Base-by-base conservation (phyloP, 2,113 vertebrate genomes). In the Abramis brama region DNA sequence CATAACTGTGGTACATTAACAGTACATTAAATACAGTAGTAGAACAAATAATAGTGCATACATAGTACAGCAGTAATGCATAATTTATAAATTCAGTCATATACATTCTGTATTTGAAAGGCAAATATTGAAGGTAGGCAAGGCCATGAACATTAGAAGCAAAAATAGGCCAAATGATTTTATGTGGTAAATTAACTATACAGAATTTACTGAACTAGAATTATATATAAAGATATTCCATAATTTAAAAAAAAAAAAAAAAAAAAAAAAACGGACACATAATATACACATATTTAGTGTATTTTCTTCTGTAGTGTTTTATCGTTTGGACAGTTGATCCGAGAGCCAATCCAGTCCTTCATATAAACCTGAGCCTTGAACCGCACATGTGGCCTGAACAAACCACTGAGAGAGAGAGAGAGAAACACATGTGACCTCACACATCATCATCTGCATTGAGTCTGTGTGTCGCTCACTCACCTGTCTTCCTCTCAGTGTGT, bases 341-440 rank as follows among this genome's bases (percentile, higher is more conserved):
- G 96, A 96, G 90, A 97, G 95, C 96, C 96, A 97, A 93, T 97
- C 96, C 86, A 97, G 96, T 91, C 96, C 96, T 92, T 97, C 96
- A 90, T 96, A 97, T 93, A 97, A 95, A 89, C 96, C 96, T 23
- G 94, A 95, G 91, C 96, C 96, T 94, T 97, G 96, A n/a, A 95
- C 96, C 88, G 96, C 96, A 91, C 96, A 97, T 86, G 96, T 96
- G 71, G 95, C 93, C 94, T 97, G 96, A 90, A 97, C 94, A 76
- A 96, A 97, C 96, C 96, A 97, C 96, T 97, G 93, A 90, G 13
- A 84, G 39, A 81, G 10, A 81, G 10, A 81, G 5, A 82, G 2
- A 85, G 13, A 62, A 27, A 66, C 11, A 83, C 17, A 5, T 2
- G 19, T 71, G 19, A 55, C 6, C 10, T n/a, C 39, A 66, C 11